A percentile compares a stretch with the other conserved stretches of the same genome.
phyloP scores from a whole-genome alignment of 2,888 invertebrate species.

The Tipula unca region DNA sequence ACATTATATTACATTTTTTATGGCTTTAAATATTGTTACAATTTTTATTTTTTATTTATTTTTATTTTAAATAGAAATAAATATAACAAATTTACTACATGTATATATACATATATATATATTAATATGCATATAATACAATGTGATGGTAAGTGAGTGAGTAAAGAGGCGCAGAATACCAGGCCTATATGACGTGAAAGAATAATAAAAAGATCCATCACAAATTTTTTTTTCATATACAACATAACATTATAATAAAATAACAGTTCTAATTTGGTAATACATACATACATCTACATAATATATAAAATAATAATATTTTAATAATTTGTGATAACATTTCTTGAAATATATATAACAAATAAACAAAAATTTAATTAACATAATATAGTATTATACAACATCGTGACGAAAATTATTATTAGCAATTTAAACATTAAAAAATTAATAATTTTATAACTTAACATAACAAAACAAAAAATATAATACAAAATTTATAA shows the following conservation, averaged over 20 bases:
- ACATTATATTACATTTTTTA: not conserved
- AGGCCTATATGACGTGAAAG: not conserved
- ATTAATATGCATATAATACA: not conserved
- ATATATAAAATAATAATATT: not conserved
- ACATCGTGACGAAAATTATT: not conserved
- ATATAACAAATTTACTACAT: not conserved
- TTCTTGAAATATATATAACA: not conserved
- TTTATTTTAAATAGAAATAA: not conserved
- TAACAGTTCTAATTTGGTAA: not conserved
- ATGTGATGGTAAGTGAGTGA: not conserved
- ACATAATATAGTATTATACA: not conserved
- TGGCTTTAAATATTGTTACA: not conserved
- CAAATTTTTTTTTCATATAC: not conserved
- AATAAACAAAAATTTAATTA: not conserved
- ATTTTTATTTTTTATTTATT: not conserved
- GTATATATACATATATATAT: no score
- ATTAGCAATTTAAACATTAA: not conserved
- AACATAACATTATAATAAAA: not conserved
- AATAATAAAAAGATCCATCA: not conserved
- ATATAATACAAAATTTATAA: not conserved
- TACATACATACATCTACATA: not conserved
- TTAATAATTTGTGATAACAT: not conserved
- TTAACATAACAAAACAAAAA: not conserved
- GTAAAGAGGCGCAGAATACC: not conserved
- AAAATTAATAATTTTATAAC: not conserved